These are phyloP conservation scores for Lepidotrigona ventralis DNA, from an alignment of 1,140 invertebrate species.

Conservation along the genomic window DNA sequence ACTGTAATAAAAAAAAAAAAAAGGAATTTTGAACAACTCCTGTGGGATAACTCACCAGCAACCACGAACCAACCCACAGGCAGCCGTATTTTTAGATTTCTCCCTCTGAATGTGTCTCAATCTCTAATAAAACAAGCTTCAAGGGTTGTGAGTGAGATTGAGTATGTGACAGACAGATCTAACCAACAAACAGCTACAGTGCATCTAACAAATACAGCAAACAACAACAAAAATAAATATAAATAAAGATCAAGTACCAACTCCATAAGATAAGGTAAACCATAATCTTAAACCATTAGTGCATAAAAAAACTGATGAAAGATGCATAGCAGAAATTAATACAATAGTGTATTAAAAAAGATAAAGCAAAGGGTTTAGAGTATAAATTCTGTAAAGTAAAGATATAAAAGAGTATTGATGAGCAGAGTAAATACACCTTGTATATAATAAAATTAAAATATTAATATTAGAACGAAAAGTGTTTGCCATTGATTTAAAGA, in stretches of 20 bases:
- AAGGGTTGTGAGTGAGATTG: constrained; percentile 77
- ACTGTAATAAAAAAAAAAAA: constrained; percentile 56
- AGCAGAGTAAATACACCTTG: constrained; percentile 3
- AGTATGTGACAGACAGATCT: constrained; percentile 79
- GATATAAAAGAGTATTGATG: constrained; percentile 25
- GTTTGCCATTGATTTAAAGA: background rate
- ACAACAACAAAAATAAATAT: constrained; percentile 80
- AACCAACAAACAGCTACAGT: constrained; percentile 81
- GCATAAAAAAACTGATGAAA: constrained; percentile 55
- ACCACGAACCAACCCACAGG: constrained; percentile 79
- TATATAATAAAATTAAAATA: background rate
- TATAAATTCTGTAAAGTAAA: constrained; percentile 35
- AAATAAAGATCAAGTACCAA: constrained; percentile 75
- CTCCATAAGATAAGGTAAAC: constrained; percentile 71
- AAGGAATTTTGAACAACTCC: constrained; percentile 76
- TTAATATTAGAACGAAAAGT: background rate
- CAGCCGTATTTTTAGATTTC: constrained; percentile 78
- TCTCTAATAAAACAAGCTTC: constrained; percentile 80
- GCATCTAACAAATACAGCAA: constrained; percentile 81
- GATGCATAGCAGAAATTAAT: constrained; percentile 62
- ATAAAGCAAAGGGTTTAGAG: constrained; percentile 62
- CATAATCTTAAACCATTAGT: constrained; percentile 60
- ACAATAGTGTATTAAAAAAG: constrained; percentile 47
- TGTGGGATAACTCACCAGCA: constrained; percentile 79
- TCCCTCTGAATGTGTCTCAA: constrained; percentile 78